Evolutionary conservation across 2,888 invertebrate species (phyloP).

Genomic region (Amblyjoppa fuscipennis): DNA sequence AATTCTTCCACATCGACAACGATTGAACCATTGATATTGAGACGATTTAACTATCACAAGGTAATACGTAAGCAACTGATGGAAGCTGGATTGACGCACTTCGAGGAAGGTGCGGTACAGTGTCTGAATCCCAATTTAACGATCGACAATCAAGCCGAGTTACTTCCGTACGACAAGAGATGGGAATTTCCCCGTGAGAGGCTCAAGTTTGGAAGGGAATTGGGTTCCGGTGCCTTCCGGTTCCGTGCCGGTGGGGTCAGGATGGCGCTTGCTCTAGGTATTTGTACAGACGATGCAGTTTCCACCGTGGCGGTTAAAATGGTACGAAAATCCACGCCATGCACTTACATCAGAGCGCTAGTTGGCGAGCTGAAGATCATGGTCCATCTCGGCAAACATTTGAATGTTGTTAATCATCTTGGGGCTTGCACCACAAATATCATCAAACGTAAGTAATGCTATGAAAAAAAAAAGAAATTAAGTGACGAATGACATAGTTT

Average conservation of each 20-base stretch:
- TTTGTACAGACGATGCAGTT: conserved; percentile 90
- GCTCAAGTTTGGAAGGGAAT: conserved; percentile 93
- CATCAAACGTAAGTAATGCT: conserved; percentile 90
- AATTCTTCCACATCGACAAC: no score
- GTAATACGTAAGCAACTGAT: conserved; percentile 89
- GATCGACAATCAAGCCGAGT: conserved; percentile 96
- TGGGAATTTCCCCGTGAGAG: conserved; percentile 97
- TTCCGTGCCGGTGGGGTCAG: conserved; percentile 91
- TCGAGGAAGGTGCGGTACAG: conserved; percentile 92
- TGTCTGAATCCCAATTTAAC: conserved; percentile 95
- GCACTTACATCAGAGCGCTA: conserved; percentile 93
- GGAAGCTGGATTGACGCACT: conserved; percentile 91
- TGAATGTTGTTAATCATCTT: conserved; percentile 97
- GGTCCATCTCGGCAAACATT: conserved; percentile 96
- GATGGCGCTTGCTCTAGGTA: conserved; percentile 94
- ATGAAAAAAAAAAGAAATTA: no score
- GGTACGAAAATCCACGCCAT: conserved; percentile 95
- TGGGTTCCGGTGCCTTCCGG: conserved; percentile 96
- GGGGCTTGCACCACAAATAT: conserved; percentile 98
- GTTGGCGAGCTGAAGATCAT: conserved; percentile 98
- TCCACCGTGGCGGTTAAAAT: conserved; percentile 97
- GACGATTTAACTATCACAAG: conserved; percentile 77
- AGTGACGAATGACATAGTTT: no score
- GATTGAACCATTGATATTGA: no score
- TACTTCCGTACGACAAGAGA: conserved; percentile 95